Evolutionary conservation across 2,888 invertebrate species (phyloP), one percentile per base, ranked within the genome.

Genomic region (Hyppa rectilinea): DNA sequence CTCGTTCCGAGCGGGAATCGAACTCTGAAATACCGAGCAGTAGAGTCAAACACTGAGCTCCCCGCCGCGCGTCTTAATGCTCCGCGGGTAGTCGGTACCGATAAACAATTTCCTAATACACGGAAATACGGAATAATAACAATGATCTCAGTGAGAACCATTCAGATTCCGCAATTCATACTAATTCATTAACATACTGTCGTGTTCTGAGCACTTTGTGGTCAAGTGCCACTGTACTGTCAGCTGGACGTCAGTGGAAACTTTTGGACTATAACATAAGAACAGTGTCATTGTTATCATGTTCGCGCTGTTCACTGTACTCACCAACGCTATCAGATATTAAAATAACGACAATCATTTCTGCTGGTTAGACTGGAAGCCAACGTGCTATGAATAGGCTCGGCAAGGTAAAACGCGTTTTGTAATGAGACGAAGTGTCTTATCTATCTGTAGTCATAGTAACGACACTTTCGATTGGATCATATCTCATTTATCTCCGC

Each of bases 51-150:
- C n/a, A n/a, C n/a, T n/a, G n/a, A n/a, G n/a, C n/a, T n/a, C n/a
- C n/a, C n/a, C n/a, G n/a, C n/a, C n/a, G n/a, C n/a, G n/a, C n/a
- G n/a, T n/a, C n/a, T n/a, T n/a, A n/a, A n/a, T n/a, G n/a, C n/a
- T n/a, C n/a, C n/a, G n/a, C n/a, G n/a, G n/a, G n/a, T n/a, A n/a
- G n/a, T n/a, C n/a, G n/a, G n/a, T n/a, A n/a, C n/a, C n/a, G n/a
- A n/a, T n/a, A n/a, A n/a, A n/a, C n/a, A n/a, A n/a, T n/a, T n/a
- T n/a, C n/a, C n/a, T n/a, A n/a, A n/a, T 47, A 68, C 47, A 6
- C 29, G 47, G 65, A 38, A 49, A 49, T 67, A 45, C 47, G 47
- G 47, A 23, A 23, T 12, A n/a, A n/a, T 7, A 12, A 56, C 26
- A 7, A 29, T 29, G 14, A 36, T 12, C n/a, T 23, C 9, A 17